These are phyloP conservation scores for Numida meleagris DNA, from an alignment of 2,113 vertebrate species.

Conservation along the genomic window DNA sequence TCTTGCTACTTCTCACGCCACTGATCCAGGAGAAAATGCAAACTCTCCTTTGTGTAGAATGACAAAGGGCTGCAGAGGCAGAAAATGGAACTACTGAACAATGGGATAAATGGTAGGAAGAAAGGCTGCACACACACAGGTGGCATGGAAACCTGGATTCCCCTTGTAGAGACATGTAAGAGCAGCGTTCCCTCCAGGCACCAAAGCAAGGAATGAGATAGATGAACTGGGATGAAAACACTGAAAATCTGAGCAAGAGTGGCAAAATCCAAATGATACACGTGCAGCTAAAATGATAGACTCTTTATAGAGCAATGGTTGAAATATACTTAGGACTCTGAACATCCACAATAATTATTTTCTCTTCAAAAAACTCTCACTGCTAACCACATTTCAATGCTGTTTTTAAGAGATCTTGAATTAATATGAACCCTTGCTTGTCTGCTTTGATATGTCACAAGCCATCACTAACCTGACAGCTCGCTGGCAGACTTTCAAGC, in stretches of 20 bases:
- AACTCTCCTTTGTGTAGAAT: neutral
- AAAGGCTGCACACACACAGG: neutral
- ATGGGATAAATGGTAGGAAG: neutral
- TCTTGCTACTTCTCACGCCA: neutral
- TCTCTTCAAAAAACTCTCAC: neutral
- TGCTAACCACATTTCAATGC: neutral
- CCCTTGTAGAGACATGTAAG: accelerated
- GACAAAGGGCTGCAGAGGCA: neutral
- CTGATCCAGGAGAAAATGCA: neutral
- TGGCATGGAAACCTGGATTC: neutral
- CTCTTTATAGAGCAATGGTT: neutral
- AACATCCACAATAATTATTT: neutral
- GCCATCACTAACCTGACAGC: constrained; percentile 20
- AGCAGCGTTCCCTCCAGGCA: neutral
- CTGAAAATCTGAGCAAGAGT: neutral
- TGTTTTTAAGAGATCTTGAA: constrained; percentile 30
- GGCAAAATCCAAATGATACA: neutral
- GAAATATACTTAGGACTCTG: neutral
- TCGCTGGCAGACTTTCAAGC: constrained; percentile 29
- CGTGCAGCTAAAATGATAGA: neutral
- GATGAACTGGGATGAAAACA: neutral
- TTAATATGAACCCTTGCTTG: neutral
- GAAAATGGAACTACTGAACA: neutral
- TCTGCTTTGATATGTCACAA: constrained; percentile 10
- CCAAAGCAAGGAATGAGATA: neutral